Base-by-base conservation (phyloP, 1,140 invertebrate species). In the Drosophila azteca region DNA sequence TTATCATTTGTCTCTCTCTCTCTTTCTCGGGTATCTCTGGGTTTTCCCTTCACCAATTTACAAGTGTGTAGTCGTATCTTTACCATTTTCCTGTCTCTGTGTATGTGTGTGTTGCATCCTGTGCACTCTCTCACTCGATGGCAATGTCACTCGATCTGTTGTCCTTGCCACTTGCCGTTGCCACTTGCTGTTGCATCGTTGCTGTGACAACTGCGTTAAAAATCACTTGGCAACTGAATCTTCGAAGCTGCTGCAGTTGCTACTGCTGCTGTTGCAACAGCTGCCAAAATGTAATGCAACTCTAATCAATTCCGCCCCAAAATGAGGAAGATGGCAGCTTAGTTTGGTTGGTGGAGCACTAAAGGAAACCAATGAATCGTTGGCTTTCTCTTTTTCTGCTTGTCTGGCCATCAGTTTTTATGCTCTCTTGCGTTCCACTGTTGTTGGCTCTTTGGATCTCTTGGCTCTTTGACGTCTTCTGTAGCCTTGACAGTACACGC, bases 371-470 rank as follows among this genome's bases (percentile, higher is more conserved):
- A 71, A 72, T 72, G 78, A 85, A 85, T 85, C 79, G 65, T 41
- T 67, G 78, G 69, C 78, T 79, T 81, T 13, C 11, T 39, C 11
- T 39, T 39, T 39, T 87, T 72, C 66, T 62, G 55, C 68, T 71
- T 80, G 68, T 79, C 77, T 61, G 73, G 41, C 52, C 66, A 65
- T 71, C 78, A 80, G 85, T 77, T 76, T 76, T 57, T 48, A 55
- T 76, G 72, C 55, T 64, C 52, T 62, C 49, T 57, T 69, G 52
- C 66, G 35, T 39, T 39, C 62, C 31, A 31, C n/a, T n/a, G n/a
- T n/a, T n/a, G 35, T 39, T 39, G 68, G 45, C 68, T 57, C 26
- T n/a, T n/a, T n/a, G 69, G 65, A 69, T 70, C 64, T 51, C 41
- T 75, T 60, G 53, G 41, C 17, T 20, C 17, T 43, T 75, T 54